phyloP scores from a whole-genome alignment of 2,113 vertebrate genomes.

The Bujurquina vittata region DNA sequence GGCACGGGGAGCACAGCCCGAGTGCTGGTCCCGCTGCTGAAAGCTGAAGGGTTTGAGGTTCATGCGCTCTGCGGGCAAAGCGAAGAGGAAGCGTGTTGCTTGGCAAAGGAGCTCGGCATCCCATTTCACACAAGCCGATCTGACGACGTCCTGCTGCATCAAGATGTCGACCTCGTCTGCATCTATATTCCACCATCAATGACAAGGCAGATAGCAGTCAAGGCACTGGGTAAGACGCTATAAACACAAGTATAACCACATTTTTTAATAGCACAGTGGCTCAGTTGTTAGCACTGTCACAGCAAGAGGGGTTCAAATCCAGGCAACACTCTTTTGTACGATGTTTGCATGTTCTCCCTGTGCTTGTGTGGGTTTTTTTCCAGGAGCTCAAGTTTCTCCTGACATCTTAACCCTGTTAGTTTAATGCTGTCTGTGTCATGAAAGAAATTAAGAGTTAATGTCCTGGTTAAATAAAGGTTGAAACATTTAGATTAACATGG shows the following conservation, averaged over 20 bases:
- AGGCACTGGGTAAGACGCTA: slow-evolving; percentile 89
- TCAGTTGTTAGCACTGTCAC: background rate
- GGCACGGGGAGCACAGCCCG: slow-evolving; percentile 93
- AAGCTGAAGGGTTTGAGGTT: slow-evolving; percentile 93
- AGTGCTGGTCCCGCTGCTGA: slow-evolving; percentile 90
- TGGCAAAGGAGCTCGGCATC: slow-evolving; percentile 91
- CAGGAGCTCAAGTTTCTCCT: background rate
- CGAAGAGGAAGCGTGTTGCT: slow-evolving; percentile 90
- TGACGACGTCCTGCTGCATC: slow-evolving; percentile 93
- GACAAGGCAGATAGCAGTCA: slow-evolving; percentile 95
- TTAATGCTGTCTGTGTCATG: background rate
- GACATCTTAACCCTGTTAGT: background rate
- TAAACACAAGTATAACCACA: background rate
- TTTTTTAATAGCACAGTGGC: background rate
- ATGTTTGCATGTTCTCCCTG: background rate
- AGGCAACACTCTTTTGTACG: background rate
- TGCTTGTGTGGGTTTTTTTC: background rate
- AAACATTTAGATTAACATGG: background rate
- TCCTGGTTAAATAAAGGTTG: background rate
- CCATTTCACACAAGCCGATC: slow-evolving; percentile 93
- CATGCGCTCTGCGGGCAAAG: slow-evolving; percentile 95
- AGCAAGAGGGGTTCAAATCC: background rate
- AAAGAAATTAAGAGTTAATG: background rate
- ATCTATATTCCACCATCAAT: slow-evolving; percentile 95
- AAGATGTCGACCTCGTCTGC: slow-evolving; percentile 96